Evolutionary conservation across 2,888 invertebrate genomes (phyloP), one percentile per base, ranked within the genome.

Genomic region (Leptopilina myrica): DNA sequence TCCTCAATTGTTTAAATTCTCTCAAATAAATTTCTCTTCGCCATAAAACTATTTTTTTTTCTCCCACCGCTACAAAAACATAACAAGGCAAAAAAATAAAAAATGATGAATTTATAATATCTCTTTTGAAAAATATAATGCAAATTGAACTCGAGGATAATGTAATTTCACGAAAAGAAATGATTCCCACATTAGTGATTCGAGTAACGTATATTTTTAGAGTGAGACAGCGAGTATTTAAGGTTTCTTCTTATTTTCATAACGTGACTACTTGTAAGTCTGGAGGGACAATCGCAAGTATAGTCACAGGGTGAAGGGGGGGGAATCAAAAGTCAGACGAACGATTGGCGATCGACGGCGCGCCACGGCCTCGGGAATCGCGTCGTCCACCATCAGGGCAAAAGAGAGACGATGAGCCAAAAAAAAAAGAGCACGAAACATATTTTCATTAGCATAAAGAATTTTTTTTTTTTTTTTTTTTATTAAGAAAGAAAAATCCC

Each of bases 401-500:
- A 33, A 64, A 64, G 64, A 6, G 26, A 33, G 33, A 33, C 64
- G 64, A 43, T 79, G 62, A 77, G 66, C 46, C 49, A 40, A 64
- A 46, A 76, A 46, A 49, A n/a, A 20, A 20, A 20, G 20, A 20
- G 1, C 20, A 76, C 46, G 64, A 53, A 33, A 59, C 33, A 73
- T 49, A 49, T 73, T 73, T 73, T 73, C 73, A 73, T 73, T 73
- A 73, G 73, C 73, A 73, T 73, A 73, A 73, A 49, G 49, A 56
- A 56, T 56, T 73, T 33, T 73, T 73, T 73, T 73, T 73, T 73
- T 73, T 73, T 73, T 73, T 73, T 73, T 33, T 73, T 73, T 73
- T n/a, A n/a, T 73, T 73, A 12, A 49, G 9, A 56, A 53, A 73
- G 33, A 73, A 56, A 73, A 65, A 49, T 49, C 49, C 49, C 49